phyloP scores from a whole-genome alignment of 53 echinoderm and acorn worm genomes.

The Zoroaster sp. region DNA sequence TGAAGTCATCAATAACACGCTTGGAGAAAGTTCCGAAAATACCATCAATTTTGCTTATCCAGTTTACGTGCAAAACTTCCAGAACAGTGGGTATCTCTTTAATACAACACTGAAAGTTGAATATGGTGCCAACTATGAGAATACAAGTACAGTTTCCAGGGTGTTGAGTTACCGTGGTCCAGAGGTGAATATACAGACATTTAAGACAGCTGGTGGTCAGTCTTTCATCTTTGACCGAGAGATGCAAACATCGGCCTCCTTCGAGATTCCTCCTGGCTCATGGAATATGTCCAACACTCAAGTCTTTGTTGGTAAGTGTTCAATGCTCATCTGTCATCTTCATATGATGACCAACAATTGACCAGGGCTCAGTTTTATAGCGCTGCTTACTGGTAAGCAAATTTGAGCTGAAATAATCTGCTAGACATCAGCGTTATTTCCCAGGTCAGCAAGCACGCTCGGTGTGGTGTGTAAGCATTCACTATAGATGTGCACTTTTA shows the following conservation, averaged over 20 bases:
- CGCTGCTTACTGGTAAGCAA: too few relatives aligned
- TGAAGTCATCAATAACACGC: constrained; percentile 13
- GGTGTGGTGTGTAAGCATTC: too few relatives aligned
- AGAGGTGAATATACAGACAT: constrained; percentile 6
- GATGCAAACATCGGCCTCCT: neutral
- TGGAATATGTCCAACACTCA: constrained; percentile 37
- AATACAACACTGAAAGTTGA: neutral
- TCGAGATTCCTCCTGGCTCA: constrained; percentile 25
- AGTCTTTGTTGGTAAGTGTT: constrained; percentile 8
- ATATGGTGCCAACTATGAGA: neutral
- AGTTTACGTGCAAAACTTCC: constrained; percentile 14
- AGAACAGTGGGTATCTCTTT: neutral
- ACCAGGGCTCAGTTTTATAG: too few relatives aligned
- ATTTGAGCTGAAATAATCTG: too few relatives aligned
- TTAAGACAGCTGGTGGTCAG: neutral
- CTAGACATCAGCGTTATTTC: too few relatives aligned
- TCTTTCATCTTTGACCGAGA: constrained; percentile 44
- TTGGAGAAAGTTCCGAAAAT: constrained; percentile 12
- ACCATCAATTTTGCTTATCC: neutral
- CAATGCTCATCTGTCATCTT: too few relatives aligned
- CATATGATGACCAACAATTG: too few relatives aligned
- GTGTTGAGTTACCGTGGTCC: constrained; percentile 45
- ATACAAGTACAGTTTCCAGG: neutral
- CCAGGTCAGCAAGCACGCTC: too few relatives aligned
- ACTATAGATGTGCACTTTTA: too few relatives aligned